Percentiles rank a stretch among this genome's conserved stretches.
Evolutionary conservation across 2,113 vertebrate species (phyloP).

Genomic region (Pipra filicauda): DNA sequence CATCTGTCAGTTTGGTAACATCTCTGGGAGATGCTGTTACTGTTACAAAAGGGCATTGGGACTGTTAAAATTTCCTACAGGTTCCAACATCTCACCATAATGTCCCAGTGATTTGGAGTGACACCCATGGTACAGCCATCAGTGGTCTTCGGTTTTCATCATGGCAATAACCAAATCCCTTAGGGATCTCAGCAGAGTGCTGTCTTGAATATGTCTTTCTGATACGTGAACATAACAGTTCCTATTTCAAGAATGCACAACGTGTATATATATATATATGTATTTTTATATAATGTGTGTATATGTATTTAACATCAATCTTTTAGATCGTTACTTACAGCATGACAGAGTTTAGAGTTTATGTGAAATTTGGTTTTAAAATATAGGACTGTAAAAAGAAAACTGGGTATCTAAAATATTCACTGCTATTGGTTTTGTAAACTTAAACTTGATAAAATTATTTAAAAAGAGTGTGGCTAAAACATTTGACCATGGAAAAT

Average conservation of each 20-base stretch:
- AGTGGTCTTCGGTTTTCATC: not conserved
- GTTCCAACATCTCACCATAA: not conserved
- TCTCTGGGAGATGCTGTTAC: conserved; percentile 2
- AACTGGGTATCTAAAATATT: not conserved
- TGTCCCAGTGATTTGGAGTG: not conserved
- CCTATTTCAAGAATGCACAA: not conserved
- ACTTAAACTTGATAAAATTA: not conserved
- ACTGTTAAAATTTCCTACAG: not conserved
- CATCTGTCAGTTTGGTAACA: not conserved
- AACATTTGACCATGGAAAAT: not conserved
- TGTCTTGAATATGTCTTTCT: not conserved
- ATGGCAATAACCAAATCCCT: not conserved
- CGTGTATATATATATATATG: not conserved
- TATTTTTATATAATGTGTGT: no score
- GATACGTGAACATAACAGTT: not conserved
- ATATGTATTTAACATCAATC: not conserved
- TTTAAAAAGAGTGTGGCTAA: not conserved
- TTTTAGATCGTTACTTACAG: not conserved
- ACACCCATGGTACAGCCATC: not conserved
- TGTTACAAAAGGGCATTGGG: not conserved
- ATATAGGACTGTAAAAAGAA: not conserved
- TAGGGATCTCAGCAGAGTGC: not conserved
- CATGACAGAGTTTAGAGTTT: not conserved
- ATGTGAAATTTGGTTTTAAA: not conserved
- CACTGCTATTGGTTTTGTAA: not conserved